These are phyloP conservation scores for Cosmia trapezina DNA, from an alignment of 2,888 invertebrate genomes.

Conservation along the genomic window DNA sequence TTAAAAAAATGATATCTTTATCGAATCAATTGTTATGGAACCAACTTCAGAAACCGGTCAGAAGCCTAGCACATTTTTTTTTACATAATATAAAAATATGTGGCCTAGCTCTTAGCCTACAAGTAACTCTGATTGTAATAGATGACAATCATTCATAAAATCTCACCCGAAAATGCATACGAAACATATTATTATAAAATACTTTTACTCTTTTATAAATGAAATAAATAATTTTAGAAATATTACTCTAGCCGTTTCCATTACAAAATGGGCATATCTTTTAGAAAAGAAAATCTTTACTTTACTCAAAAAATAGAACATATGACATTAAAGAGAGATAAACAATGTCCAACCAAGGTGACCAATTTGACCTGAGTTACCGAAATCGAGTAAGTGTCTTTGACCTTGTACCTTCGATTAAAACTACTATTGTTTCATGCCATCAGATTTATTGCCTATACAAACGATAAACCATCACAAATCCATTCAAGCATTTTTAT, in stretches of 20 bases:
- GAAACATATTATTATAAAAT: slow-evolving; percentile 20
- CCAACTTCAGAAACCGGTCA: no score
- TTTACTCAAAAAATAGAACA: background rate
- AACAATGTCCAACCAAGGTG: background rate
- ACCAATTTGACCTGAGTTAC: background rate
- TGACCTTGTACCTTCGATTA: no score
- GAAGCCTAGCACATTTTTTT: background rate
- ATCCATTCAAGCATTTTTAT: slow-evolving; percentile 21
- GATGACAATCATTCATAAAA: slow-evolving; percentile 69
- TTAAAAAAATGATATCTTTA: no score
- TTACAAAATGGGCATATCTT: background rate
- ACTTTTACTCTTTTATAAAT: slow-evolving; percentile 7
- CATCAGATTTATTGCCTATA: background rate
- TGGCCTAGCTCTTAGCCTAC: slow-evolving; percentile 27
- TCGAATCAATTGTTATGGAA: no score
- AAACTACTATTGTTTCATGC: background rate
- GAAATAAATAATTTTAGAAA: background rate
- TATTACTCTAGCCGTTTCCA: background rate
- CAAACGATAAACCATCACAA: slow-evolving; percentile 8
- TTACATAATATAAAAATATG: background rate
- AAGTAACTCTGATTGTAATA: slow-evolving; percentile 33
- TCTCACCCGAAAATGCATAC: slow-evolving; percentile 62
- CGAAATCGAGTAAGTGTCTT: no score
- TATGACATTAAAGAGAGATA: background rate
- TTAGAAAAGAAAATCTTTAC: background rate